These are phyloP conservation scores for Augiades crinisus DNA, from an alignment of 2,888 invertebrate genomes.

Conservation along the genomic window DNA sequence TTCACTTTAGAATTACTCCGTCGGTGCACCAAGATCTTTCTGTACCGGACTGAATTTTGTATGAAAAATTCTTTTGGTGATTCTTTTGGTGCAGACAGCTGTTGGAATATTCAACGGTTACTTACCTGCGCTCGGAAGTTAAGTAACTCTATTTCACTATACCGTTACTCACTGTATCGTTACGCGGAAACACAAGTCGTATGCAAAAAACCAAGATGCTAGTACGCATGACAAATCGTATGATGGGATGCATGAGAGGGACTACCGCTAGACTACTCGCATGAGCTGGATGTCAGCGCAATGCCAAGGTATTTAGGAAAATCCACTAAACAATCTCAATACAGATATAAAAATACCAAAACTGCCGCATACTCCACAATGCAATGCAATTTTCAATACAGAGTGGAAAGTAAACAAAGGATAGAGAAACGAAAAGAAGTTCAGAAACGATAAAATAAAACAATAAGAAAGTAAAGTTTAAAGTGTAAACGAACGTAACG, in stretches of 20 bases:
- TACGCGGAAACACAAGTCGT: slow-evolving; percentile 19
- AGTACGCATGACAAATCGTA: slow-evolving; percentile 41
- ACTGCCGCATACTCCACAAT: slow-evolving; percentile 80
- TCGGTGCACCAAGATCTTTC: slow-evolving; percentile 24
- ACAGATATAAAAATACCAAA: slow-evolving; percentile 51
- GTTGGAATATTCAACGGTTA: slow-evolving; percentile 26
- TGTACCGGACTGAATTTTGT: slow-evolving; percentile 24
- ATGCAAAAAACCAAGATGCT: slow-evolving; percentile 34
- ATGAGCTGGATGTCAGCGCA: slow-evolving; percentile 51
- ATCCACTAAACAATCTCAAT: slow-evolving; percentile 55
- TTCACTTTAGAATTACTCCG: slow-evolving; percentile 25
- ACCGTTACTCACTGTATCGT: too few relatives aligned
- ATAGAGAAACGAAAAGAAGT: slow-evolving; percentile 47
- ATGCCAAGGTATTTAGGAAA: slow-evolving; percentile 47
- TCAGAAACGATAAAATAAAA: slow-evolving; percentile 40
- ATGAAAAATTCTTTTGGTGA: slow-evolving; percentile 25
- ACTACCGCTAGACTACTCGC: slow-evolving; percentile 61
- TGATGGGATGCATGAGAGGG: slow-evolving; percentile 66
- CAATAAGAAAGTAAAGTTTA: slow-evolving; percentile 50
- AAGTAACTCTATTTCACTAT: slow-evolving; percentile 24
- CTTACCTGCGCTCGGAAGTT: slow-evolving; percentile 33
- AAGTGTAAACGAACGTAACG: slow-evolving; percentile 53
- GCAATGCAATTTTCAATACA: slow-evolving; percentile 71
- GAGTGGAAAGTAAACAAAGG: slow-evolving; percentile 52
- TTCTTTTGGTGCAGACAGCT: slow-evolving; percentile 26